A percentile compares a stretch with the other conserved stretches of the same genome.
Evolutionary conservation across 2,888 invertebrate genomes (phyloP).

Genomic region (Onthophagus sagittarius): DNA sequence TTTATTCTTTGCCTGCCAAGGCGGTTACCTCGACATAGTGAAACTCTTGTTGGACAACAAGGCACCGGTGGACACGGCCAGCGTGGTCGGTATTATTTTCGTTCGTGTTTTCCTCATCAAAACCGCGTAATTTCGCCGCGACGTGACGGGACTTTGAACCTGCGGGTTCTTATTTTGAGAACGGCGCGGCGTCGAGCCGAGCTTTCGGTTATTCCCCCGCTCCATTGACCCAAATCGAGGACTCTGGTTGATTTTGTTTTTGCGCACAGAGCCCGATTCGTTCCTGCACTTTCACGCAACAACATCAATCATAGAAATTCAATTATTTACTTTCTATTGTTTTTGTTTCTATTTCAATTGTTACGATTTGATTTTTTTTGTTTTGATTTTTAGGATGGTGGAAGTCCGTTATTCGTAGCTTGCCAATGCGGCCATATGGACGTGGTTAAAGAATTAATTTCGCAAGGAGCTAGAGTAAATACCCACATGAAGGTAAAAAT

Average conservation of each 20-base stretch:
- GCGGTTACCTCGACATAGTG: conserved; percentile 83
- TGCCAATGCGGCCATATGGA: conserved; percentile 89
- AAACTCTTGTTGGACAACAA: conserved; percentile 73
- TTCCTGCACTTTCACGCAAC: background rate
- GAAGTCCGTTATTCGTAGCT: conserved; percentile 88
- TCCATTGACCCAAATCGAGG: conserved; percentile 28
- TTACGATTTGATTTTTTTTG: conserved; percentile 26
- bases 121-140: background rate
- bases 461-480: conserved; percentile 76
- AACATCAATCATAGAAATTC: conserved; percentile 19
- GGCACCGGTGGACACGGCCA: conserved; percentile 73
- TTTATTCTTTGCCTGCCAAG: conserved; percentile 91
- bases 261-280: background rate
- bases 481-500: conserved; percentile 73
- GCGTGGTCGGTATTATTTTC: conserved; percentile 59
- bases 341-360: conserved; percentile 34
- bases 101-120: background rate
- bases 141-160: conserved; percentile 19
- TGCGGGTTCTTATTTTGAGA: conserved; percentile 18
- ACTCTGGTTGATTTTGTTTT: conserved; percentile 11
- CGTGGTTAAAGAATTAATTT: conserved; percentile 79
- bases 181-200: background rate
- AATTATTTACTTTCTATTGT: too few species aligned
- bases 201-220: conserved; percentile 5
- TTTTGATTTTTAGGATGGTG: conserved; percentile 93